Conservation (phyloP, 2,797 vertebrate genomes). For the Coracias cyanogaster region DNA sequence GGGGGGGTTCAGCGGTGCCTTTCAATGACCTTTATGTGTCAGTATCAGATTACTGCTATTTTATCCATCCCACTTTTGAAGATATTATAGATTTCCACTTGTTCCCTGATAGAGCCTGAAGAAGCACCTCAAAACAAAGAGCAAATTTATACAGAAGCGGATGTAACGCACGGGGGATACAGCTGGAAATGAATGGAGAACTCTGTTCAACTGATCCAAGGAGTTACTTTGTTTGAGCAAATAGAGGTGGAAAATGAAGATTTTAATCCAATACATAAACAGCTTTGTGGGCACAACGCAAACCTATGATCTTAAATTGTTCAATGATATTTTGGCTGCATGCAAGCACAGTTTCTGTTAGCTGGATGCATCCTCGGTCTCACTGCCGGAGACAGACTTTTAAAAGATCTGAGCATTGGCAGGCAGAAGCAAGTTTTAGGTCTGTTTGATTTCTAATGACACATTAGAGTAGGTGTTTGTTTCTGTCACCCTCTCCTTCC, state of each 20-base stretch:
- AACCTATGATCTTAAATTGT: background rate
- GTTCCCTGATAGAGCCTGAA: background rate
- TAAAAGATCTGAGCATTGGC: slow-evolving; percentile 48
- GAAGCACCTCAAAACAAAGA: slow-evolving; percentile 55
- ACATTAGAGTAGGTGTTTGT: slow-evolving; percentile 67
- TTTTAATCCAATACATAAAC: slow-evolving; percentile 23
- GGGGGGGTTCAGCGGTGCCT: background rate
- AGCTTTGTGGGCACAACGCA: background rate
- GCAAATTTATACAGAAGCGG: background rate
- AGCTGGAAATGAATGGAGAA: slow-evolving; percentile 25
- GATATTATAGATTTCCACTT: slow-evolving; percentile 23
- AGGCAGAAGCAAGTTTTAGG: slow-evolving; percentile 54
- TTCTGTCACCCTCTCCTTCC: slow-evolving; percentile 63
- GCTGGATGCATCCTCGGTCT: slow-evolving; percentile 1
- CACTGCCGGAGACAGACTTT: background rate
- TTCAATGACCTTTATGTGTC: slow-evolving; percentile 21
- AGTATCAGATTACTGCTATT: slow-evolving; percentile 39
- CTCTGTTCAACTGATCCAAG: slow-evolving; percentile 17
- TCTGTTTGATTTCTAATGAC: slow-evolving; percentile 73
- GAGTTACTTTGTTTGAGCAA: slow-evolving; percentile 8
- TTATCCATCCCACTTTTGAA: slow-evolving; percentile 30
- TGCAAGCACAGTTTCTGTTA: background rate
- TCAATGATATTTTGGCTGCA: background rate
- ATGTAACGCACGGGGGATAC: background rate
- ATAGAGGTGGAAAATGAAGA: background rate